Conservation (phyloP, 2,888 invertebrate genomes). For the Rotaria sp. region DNA sequence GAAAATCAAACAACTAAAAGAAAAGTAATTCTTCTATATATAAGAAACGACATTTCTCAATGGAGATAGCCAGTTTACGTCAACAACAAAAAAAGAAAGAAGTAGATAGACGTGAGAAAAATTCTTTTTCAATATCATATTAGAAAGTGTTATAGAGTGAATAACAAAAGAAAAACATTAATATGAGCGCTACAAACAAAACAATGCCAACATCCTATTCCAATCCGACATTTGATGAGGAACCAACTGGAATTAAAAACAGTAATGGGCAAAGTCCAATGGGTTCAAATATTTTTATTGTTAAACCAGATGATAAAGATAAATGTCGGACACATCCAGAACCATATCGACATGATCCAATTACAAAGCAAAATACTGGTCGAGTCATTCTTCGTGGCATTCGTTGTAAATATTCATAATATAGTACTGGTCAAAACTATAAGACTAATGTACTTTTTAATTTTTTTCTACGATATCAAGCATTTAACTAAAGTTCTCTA, state of each 20-base stretch:
- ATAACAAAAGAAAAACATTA: neutral
- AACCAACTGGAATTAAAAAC: neutral
- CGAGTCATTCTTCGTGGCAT: neutral
- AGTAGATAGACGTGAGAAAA: neutral
- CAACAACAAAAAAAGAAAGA: neutral
- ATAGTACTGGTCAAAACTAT: too few relatives aligned
- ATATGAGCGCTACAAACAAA: neutral
- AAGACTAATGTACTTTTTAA: too few relatives aligned
- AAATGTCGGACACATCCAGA: neutral
- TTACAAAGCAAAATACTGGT: neutral
- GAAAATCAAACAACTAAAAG: neutral
- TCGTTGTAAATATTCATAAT: neutral
- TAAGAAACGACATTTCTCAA: neutral
- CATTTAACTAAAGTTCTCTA: too few relatives aligned
- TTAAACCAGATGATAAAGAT: neutral
- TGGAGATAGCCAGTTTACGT: neutral
- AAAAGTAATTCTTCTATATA: neutral
- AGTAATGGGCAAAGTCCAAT: neutral
- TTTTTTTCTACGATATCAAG: too few relatives aligned
- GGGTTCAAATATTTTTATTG: conserved; percentile 27
- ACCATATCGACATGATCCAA: neutral
- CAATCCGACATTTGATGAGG: neutral
- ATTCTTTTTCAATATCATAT: neutral
- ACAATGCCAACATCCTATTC: neutral
- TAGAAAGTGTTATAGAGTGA: neutral